Conservation (phyloP, 1,140 invertebrate species). For the Sipha flava region DNA sequence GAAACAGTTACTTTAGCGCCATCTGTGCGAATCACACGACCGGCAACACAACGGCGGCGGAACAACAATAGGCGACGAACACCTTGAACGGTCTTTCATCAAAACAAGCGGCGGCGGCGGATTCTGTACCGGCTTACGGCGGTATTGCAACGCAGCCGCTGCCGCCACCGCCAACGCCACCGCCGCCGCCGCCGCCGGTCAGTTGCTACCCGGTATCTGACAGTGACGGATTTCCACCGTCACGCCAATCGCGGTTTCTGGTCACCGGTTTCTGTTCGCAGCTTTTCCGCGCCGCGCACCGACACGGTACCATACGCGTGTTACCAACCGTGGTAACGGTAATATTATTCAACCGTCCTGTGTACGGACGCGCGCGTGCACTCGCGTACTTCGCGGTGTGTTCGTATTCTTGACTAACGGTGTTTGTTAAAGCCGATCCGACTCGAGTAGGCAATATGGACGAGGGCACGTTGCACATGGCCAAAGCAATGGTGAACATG, state of each 20-base stretch:
- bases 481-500: conserved; percentile 52
- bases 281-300: too few relatives aligned
- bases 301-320: too few relatives aligned
- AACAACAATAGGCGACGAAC: not conserved
- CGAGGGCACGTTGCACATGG: conserved; percentile 56
- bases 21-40: not conserved
- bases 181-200: not conserved
- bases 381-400: too few relatives aligned
- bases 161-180: too few relatives aligned
- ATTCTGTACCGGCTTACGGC: conserved; percentile 8
- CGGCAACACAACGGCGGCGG: not conserved
- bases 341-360: too few relatives aligned
- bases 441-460: too few relatives aligned
- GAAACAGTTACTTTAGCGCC: not conserved
- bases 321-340: too few relatives aligned
- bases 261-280: too few relatives aligned
- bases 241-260: not conserved
- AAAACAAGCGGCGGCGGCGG: not conserved
- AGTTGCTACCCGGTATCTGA: conserved; percentile 25
- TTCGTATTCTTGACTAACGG: too few relatives aligned
- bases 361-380: too few relatives aligned
- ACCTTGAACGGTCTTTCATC: conserved; percentile 7
- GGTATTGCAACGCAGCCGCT: too few relatives aligned
- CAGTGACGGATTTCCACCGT: conserved; percentile 17
- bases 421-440: too few relatives aligned